Evolutionary conservation across 2,888 invertebrate species (phyloP), one percentile per base, ranked within the genome.

Genomic region (Apodemia hepburni): DNA sequence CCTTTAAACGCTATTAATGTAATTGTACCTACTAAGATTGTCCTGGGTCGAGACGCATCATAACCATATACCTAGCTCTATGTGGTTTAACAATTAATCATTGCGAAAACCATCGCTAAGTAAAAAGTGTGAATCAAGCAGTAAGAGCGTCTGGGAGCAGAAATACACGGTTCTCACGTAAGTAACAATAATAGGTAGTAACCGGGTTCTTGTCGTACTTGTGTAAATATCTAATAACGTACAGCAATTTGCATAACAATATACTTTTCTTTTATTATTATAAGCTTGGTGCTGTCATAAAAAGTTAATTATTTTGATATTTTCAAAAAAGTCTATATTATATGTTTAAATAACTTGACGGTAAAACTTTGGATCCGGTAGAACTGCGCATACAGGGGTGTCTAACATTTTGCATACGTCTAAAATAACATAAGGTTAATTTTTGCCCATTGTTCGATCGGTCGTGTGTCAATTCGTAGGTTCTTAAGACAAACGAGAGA

Each of bases 111-210:
- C 22, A 6, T 11, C 54, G 27, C 22, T 27, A 27, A 4, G 54
- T 54, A 54, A 54, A 54, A 54, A 54, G 54, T 54, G 54, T 54
- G 54, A 54, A 54, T 54, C 27, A 54, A 54, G 54, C 15, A 11
- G 54, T 54, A 51, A 51, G 51, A 51, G 51, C 51, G 51, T 51
- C 11, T 18, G 18, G 17, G 11, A 22, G 22, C 18, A 18, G 49
- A 18, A 18, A 49, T 12, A 51, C 51, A 51, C 51, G 22, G 54
- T 54, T 54, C 54, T 54, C 54, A 54, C 54, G 54, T 54, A 22
- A 51, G 51, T 22, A 54, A 54, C 54, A 54, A 54, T 54, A 54
- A 54, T 27, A 54, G 54, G 54, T 54, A 27, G 54, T 54, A 54
- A 54, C 54, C 54, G 54, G 54, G 54, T 54, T 54, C 54, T 54